Conservation (phyloP, 2,113 vertebrate genomes). For the Parotia lawesii region DNA sequence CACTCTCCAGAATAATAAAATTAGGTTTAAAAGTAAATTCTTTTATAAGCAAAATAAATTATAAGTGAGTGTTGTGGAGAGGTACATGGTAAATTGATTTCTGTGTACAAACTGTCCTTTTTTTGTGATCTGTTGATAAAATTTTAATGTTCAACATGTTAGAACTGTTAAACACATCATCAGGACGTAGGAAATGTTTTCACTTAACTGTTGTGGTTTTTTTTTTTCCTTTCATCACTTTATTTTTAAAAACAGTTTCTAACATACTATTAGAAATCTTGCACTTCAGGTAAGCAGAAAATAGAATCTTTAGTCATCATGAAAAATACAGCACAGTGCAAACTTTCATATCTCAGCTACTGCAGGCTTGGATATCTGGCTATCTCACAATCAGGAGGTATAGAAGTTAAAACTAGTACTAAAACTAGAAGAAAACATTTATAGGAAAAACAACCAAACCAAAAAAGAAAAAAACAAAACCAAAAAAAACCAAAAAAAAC, state of each 20-base stretch:
- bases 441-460: background rate
- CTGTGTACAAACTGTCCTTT: slow-evolving; percentile 59
- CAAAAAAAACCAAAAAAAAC: background rate
- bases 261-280: background rate
- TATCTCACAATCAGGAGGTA: background rate
- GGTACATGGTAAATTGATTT: slow-evolving; percentile 70
- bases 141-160: slow-evolving; percentile 69
- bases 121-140: slow-evolving; percentile 65
- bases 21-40: slow-evolving; percentile 51
- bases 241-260: slow-evolving; percentile 22
- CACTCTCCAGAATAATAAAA: slow-evolving; percentile 38
- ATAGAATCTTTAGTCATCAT: background rate
- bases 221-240: background rate
- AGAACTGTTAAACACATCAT: slow-evolving; percentile 62
- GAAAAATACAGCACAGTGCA: background rate
- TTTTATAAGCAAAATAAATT: slow-evolving; percentile 70
- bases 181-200: background rate
- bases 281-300: background rate
- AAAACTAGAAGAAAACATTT: background rate
- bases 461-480: background rate
- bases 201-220: background rate
- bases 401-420: background rate
- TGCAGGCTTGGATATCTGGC: background rate
- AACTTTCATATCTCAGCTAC: background rate
- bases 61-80: slow-evolving; percentile 42